A percentile compares a stretch with the other conserved stretches of the same genome.
phyloP scores from a whole-genome alignment of 1,140 invertebrate species.

The Marisa cornuarietis region DNA sequence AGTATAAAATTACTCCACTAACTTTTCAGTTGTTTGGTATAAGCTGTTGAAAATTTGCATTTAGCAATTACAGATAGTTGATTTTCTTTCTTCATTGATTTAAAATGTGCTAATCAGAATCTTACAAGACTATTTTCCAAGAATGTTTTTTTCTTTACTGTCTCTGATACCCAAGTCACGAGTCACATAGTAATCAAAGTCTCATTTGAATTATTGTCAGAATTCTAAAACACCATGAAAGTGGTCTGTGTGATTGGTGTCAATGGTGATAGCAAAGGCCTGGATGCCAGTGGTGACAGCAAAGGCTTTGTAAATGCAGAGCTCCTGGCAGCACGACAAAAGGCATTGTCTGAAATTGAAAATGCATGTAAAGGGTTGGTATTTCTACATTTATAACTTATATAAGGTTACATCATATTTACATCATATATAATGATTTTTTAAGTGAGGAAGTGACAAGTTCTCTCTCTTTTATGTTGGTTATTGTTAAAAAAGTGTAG shows the following conservation, averaged over 20 bases:
- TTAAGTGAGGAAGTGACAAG: neutral
- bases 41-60: too few relatives aligned
- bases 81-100: too few relatives aligned
- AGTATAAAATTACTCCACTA: too few relatives aligned
- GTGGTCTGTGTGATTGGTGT: constrained; percentile 88
- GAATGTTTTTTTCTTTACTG: neutral
- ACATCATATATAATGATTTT: neutral
- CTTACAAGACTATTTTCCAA: too few relatives aligned
- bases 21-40: too few relatives aligned
- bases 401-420: neutral
- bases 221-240: constrained; percentile 74
- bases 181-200: too few relatives aligned
- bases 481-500: too few relatives aligned
- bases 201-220: too few relatives aligned
- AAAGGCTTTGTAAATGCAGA: constrained; percentile 31
- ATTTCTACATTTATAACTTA: neutral
- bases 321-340: constrained; percentile 30
- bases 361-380: constrained; percentile 61
- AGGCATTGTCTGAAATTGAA: constrained; percentile 58
- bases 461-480: neutral
- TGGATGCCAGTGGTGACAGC: constrained; percentile 35
- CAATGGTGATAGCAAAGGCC: constrained; percentile 59
- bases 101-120: too few relatives aligned
- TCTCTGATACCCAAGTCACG: neutral
- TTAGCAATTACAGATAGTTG: too few relatives aligned